These are phyloP conservation scores for Cirrhinus mrigala DNA, from an alignment of 2,797 vertebrate genomes.

Conservation along the genomic window DNA sequence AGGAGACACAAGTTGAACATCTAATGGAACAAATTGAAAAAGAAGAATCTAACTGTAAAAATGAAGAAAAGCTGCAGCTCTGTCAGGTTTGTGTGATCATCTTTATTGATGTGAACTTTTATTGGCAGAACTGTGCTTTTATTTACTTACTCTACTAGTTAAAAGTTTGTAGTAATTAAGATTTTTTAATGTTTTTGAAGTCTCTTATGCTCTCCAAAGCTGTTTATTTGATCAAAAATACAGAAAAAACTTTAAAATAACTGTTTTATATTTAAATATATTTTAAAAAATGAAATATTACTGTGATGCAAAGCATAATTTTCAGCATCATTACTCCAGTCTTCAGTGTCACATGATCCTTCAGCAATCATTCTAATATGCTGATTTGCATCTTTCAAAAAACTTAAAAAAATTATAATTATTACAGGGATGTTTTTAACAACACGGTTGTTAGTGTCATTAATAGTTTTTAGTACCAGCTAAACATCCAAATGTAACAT, in stretches of 20 bases:
- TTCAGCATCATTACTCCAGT: neutral
- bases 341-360: neutral
- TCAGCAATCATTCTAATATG: neutral
- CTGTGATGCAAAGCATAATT: neutral
- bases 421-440: neutral
- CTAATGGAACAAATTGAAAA: constrained; percentile 60
- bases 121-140: neutral
- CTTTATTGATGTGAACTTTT: neutral
- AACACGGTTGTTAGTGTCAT: neutral
- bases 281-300: neutral
- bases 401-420: neutral
- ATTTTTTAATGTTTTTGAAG: no score
- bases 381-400: neutral
- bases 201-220: neutral
- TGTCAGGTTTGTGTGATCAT: constrained; percentile 57
- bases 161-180: no score
- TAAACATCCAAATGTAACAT: neutral
- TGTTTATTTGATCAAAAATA: neutral
- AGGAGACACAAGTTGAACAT: constrained; percentile 60
- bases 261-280: neutral
- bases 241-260: neutral
- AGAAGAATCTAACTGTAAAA: constrained; percentile 59
- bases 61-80: constrained; percentile 63
- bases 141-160: neutral
- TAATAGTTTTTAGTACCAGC: neutral